These are phyloP conservation scores for Chaetodon trifascialis DNA, from an alignment of 2,113 vertebrate genomes.

Conservation along the genomic window DNA sequence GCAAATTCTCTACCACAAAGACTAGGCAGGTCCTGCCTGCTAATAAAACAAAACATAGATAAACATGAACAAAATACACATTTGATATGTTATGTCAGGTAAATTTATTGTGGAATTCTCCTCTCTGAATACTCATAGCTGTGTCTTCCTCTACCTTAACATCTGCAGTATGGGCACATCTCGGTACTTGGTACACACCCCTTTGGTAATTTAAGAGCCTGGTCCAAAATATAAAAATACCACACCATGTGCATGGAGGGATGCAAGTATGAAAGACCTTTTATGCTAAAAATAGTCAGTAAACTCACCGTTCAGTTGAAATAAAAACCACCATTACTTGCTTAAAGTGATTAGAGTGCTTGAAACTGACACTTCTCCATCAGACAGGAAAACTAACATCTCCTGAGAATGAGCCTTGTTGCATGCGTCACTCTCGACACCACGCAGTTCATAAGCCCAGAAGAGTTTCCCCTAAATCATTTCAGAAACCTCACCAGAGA, in stretches of 20 bases:
- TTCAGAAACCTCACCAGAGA: constrained; percentile 77
- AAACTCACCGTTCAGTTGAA: not conserved
- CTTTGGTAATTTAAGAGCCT: not conserved
- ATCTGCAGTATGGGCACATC: not conserved
- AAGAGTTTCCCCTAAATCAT: constrained; percentile 79
- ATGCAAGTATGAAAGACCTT: not conserved
- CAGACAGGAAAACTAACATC: constrained; percentile 29
- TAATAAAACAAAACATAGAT: not conserved
- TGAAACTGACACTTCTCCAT: constrained; percentile 34
- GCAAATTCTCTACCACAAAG: not conserved
- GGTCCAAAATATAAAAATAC: not conserved
- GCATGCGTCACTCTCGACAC: constrained; percentile 63
- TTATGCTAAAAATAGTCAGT: not conserved
- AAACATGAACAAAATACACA: not conserved
- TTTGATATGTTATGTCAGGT: too few species aligned
- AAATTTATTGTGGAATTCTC: too few species aligned
- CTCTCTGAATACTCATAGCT: too few species aligned
- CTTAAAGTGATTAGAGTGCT: not conserved
- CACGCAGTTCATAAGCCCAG: constrained; percentile 47
- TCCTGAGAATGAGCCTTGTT: constrained; percentile 38
- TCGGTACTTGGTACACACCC: not conserved
- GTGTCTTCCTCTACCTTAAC: not conserved
- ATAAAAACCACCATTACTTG: not conserved
- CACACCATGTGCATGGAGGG: not conserved
- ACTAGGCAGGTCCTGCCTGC: not conserved